A percentile compares a stretch with the other conserved stretches of the same genome.
These are phyloP conservation scores for Microtus montanus DNA, from an alignment of 2,113 vertebrate genomes.

Conservation along the genomic window DNA sequence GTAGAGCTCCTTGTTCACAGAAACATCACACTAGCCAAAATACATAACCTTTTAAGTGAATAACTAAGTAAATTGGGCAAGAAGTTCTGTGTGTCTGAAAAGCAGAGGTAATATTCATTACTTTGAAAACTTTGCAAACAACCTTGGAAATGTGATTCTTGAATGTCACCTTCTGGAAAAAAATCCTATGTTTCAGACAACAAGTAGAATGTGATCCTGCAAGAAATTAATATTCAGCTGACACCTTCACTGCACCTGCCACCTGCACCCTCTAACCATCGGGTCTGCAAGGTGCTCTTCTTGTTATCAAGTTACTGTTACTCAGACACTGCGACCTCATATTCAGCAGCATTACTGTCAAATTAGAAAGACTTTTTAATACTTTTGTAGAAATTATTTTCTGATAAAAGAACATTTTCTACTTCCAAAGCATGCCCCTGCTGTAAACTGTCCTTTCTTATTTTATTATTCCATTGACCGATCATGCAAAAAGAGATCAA, in stretches of 20 bases:
- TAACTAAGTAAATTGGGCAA: neutral
- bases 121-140: neutral
- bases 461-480: neutral
- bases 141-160: neutral
- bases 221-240: neutral
- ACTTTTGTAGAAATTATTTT: constrained; percentile 46
- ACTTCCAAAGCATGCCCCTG: constrained; percentile 35
- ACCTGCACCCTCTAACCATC: neutral
- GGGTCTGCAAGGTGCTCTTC: neutral
- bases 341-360: neutral
- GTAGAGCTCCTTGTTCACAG: too few relatives aligned
- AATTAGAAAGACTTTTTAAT: neutral
- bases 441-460: neutral
- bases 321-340: neutral
- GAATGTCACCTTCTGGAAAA: neutral
- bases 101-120: neutral
- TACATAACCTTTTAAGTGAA: neutral
- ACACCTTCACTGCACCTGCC: neutral
- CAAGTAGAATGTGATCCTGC: neutral
- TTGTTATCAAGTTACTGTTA: neutral
- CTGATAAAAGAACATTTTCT: constrained; percentile 4
- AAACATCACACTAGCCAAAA: neutral
- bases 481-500: constrained; percentile 46
- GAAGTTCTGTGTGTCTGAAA: neutral
- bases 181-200: neutral